Evolutionary conservation across 2,888 invertebrate genomes (phyloP).

Genomic region (Platycnemis pennipes): DNA sequence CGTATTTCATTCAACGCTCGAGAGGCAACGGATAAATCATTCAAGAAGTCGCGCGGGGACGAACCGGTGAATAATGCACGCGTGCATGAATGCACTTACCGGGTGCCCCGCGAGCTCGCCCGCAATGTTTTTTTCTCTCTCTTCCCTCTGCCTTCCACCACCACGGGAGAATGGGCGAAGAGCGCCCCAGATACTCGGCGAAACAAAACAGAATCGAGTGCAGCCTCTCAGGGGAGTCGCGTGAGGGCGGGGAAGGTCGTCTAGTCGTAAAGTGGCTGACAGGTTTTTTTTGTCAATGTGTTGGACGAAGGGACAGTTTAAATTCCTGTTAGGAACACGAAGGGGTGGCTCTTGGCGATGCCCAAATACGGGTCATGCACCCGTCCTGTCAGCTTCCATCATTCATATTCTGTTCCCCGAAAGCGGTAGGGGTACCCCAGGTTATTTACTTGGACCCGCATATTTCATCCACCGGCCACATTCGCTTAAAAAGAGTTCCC

Average conservation of each 20-base stretch:
- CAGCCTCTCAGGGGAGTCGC: background rate
- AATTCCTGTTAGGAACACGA: no score
- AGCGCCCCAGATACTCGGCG: slow-evolving; percentile 47
- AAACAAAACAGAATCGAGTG: background rate
- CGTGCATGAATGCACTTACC: background rate
- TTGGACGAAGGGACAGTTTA: background rate
- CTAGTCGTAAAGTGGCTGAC: background rate
- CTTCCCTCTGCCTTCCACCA: background rate
- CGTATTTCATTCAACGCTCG: slow-evolving; percentile 57
- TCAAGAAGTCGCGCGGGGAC: background rate
- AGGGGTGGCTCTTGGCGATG: no score
- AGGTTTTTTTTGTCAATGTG: background rate
- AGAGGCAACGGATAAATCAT: slow-evolving; percentile 56
- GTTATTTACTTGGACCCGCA: no score
- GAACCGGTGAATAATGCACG: slow-evolving; percentile 49
- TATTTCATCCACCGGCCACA: no score
- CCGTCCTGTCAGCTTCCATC: no score
- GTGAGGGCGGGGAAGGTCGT: background rate
- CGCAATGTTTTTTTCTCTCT: background rate
- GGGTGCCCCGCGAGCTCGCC: background rate
- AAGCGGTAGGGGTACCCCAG: no score
- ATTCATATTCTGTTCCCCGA: no score
- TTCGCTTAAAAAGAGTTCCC: no score
- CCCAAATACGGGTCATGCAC: no score
- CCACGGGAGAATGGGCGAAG: background rate